Conservation (phyloP, 2,888 invertebrate genomes). For the Agrochola litura region DNA sequence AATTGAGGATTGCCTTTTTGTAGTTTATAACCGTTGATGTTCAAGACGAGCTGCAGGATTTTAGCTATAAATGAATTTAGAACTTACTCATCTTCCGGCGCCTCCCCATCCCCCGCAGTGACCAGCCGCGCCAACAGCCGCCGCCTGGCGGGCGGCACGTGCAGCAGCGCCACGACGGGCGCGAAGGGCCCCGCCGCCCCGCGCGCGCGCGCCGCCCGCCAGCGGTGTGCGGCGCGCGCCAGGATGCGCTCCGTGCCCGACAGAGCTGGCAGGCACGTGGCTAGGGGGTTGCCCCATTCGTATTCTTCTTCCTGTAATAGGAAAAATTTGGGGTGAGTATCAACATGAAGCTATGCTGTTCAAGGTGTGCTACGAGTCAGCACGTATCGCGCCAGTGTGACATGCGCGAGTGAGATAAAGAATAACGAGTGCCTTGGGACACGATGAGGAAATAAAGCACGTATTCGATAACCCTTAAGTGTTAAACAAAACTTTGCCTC, state of each 20-base stretch:
- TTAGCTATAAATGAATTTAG: background rate
- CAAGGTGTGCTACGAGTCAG: background rate
- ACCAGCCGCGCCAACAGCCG: slow-evolving; percentile 93
- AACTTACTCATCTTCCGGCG: slow-evolving; percentile 91
- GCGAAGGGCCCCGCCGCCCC: slow-evolving; percentile 89
- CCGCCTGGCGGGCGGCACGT: slow-evolving; percentile 91
- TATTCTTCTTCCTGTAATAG: slow-evolving; percentile 94
- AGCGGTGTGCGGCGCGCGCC: slow-evolving; percentile 92
- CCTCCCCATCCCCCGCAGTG: slow-evolving; percentile 94
- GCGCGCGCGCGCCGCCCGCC: slow-evolving; percentile 91
- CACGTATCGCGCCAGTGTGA: background rate
- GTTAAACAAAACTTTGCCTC: background rate
- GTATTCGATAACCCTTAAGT: background rate
- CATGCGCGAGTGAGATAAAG: background rate
- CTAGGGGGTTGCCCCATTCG: slow-evolving; percentile 96
- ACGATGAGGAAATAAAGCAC: background rate
- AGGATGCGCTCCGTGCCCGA: slow-evolving; percentile 86
- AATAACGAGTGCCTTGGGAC: background rate
- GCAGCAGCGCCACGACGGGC: slow-evolving; percentile 89
- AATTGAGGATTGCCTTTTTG: background rate
- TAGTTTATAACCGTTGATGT: background rate
- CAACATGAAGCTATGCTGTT: background rate
- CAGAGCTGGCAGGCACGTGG: slow-evolving; percentile 88
- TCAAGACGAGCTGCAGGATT: background rate
- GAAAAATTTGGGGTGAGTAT: background rate